These are phyloP conservation scores for Drosophila micromelanica DNA, from an alignment of 1,140 invertebrate species.

Conservation along the genomic window DNA sequence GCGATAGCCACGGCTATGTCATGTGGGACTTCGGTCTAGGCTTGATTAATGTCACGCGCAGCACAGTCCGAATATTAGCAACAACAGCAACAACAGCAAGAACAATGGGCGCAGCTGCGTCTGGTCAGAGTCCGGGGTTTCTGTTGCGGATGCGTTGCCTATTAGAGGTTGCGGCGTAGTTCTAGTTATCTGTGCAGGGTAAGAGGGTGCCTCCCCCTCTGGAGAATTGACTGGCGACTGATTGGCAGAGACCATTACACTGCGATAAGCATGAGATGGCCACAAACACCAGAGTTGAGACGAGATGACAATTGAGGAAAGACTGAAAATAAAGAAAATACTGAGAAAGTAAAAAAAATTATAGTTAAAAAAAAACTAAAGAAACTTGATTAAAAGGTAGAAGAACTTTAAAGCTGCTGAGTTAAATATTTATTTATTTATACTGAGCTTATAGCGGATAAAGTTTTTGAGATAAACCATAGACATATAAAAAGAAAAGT, in stretches of 20 bases:
- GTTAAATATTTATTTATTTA: too few relatives aligned
- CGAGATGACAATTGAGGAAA: conserved; percentile 16
- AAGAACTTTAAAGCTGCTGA: too few relatives aligned
- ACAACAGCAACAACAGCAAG: conserved; percentile 5
- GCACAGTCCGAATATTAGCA: conserved; percentile 35
- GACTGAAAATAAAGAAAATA: not conserved
- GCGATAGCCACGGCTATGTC: conserved; percentile 15
- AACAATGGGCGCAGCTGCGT: conserved; percentile 29
- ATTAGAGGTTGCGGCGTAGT: conserved; percentile 69
- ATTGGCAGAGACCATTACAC: conserved; percentile 36
- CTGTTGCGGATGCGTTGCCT: conserved; percentile 56
- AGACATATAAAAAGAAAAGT: too few relatives aligned
- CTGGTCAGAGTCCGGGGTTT: conserved; percentile 33
- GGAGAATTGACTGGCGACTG: conserved; percentile 24
- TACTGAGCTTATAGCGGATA: too few relatives aligned
- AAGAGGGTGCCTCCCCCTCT: too few relatives aligned
- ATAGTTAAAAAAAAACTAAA: too few relatives aligned
- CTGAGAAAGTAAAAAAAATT: too few relatives aligned
- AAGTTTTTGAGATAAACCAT: too few relatives aligned
- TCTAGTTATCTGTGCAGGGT: conserved; percentile 67
- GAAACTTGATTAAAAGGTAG: too few relatives aligned
- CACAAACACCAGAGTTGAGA: conserved; percentile 2
- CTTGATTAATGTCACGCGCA: conserved; percentile 77
- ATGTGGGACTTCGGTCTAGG: conserved; percentile 43
- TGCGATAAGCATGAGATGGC: conserved; percentile 24